Base-by-base conservation (phyloP, 2,888 invertebrate species). In the Hirtodrosophila cameraria region DNA sequence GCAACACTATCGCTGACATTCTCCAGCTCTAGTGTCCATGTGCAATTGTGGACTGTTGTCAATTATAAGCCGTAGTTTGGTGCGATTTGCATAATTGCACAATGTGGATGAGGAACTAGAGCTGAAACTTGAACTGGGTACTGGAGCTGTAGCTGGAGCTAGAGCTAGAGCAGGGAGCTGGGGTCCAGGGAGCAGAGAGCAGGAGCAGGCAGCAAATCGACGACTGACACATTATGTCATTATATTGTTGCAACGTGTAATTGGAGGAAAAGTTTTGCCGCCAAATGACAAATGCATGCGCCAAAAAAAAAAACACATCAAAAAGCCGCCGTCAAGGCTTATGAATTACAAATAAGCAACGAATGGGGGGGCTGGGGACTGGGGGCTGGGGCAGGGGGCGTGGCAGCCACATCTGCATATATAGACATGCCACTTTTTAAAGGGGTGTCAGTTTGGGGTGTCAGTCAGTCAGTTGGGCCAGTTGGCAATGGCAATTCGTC, bases 171-270 rank as follows among this genome's bases (percentile, higher is more conserved):
- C 3, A 8, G 15, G 12, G n/a, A 25, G 41, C n/a, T n/a, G 45
- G n/a, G n/a, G n/a, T n/a, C n/a, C n/a, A n/a, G n/a, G n/a, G n/a
- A n/a, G n/a, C n/a, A n/a, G n/a, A n/a, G 38, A 45, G 50, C 48
- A 52, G 59, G 45, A 49, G 60, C 50, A 31, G 45, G 27, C 18
- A 25, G 46, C 16, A 35, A 33, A 63, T 50, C 42, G 76, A 33
- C 42, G 76, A 33, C 70, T 79, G 79, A 62, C 75, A 82, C 70
- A 86, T 86, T 80, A 80, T 81, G 86, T 79, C 84, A 85, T 85
- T 86, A 86, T 79, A 69, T 86, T 67, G 86, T 86, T 86, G 75
- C 75, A 86, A 86, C 77, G 69, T 86, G 70, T 87, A 87, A 86
- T 86, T 87, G 85, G 81, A 84, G 73, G 75, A 80, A 79, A 85